A percentile compares a stretch with the other conserved stretches of the same genome.
phyloP scores from a whole-genome alignment of 1,140 invertebrate genomes.

The Adoxophyes honmai region DNA sequence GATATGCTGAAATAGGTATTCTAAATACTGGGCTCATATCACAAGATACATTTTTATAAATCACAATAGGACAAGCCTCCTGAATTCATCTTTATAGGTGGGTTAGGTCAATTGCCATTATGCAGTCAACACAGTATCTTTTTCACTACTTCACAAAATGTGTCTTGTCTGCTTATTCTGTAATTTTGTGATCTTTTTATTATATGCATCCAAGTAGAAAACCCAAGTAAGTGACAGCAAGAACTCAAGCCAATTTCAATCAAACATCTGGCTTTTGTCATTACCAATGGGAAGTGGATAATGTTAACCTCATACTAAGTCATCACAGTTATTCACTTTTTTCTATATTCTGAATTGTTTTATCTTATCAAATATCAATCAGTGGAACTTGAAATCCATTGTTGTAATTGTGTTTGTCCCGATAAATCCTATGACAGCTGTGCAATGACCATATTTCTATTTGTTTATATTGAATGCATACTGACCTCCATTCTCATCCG shows the following conservation, averaged over 20 bases:
- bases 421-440: background rate
- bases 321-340: slow-evolving; percentile 7
- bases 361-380: slow-evolving; percentile 11
- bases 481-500: slow-evolving; percentile 75
- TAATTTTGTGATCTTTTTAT: slow-evolving; percentile 3
- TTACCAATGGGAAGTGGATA: background rate
- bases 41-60: background rate
- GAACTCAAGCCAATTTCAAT: slow-evolving; percentile 6
- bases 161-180: slow-evolving; percentile 6
- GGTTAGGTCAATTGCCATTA: background rate
- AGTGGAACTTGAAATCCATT: slow-evolving; percentile 9
- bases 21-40: background rate
- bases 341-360: background rate
- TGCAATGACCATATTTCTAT: background rate
- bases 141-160: background rate
- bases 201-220: background rate
- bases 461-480: slow-evolving; percentile 19
- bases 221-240: slow-evolving; percentile 5
- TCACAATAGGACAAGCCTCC: background rate
- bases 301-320: slow-evolving; percentile 13
- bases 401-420: background rate
- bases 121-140: background rate
- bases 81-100: background rate
- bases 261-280: slow-evolving; percentile 1
- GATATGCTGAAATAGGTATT: slow-evolving; percentile 12